Evolutionary conservation across 2,113 vertebrate species (phyloP).

Genomic region (Percina caprodes): DNA sequence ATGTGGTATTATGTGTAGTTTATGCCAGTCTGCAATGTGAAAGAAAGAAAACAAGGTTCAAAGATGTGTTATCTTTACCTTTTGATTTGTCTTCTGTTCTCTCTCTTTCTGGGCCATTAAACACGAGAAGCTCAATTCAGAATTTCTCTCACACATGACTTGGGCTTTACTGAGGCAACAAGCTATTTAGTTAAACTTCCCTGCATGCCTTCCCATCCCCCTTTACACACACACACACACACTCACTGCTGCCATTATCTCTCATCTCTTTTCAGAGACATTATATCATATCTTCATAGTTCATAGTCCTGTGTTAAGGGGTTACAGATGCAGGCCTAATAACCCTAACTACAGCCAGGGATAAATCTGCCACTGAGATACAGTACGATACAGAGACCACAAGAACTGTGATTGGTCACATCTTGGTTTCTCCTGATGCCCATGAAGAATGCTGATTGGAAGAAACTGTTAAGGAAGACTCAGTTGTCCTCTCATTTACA

Average conservation of each 20-base stretch:
- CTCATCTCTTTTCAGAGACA: background rate
- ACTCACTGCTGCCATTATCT: background rate
- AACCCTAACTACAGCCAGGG: background rate
- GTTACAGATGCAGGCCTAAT: conserved; percentile 1
- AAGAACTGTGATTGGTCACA: background rate
- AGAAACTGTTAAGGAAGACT: background rate
- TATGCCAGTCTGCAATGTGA: conserved; percentile 5
- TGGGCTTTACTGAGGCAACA: conserved; percentile 53
- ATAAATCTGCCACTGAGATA: background rate
- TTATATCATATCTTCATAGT: conserved; percentile 1
- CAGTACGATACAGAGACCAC: background rate
- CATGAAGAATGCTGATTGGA: background rate
- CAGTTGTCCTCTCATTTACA: background rate
- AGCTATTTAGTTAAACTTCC: conserved; percentile 56
- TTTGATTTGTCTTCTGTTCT: conserved; percentile 36
- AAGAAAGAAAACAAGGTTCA: background rate
- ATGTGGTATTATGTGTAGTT: background rate
- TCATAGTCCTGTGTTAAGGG: background rate
- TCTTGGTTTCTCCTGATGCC: background rate
- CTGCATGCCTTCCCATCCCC: conserved; percentile 8
- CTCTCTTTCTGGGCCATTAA: conserved; percentile 61
- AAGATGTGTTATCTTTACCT: conserved; percentile 10
- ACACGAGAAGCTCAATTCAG: conserved; percentile 52
- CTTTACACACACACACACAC: background rate
- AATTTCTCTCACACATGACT: conserved; percentile 60